phyloP scores from a whole-genome alignment of 2,888 invertebrate species.

The Sinelater perroti region DNA sequence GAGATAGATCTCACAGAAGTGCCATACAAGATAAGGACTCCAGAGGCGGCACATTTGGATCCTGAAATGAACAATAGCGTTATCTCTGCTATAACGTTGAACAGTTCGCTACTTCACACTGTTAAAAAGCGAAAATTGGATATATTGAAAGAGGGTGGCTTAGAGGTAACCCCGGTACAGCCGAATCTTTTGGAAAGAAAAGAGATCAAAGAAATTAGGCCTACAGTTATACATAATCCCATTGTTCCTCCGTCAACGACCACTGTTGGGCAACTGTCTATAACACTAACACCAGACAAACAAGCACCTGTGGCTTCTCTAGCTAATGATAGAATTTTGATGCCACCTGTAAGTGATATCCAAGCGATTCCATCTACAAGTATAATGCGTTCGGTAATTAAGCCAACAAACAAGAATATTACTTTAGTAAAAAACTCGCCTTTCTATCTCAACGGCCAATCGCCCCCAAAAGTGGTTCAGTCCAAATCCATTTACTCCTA shows the following conservation, averaged over 20 bases:
- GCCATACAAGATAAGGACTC: slow-evolving; percentile 67
- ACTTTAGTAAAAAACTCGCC: slow-evolving; percentile 32
- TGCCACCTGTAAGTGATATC: slow-evolving; percentile 9
- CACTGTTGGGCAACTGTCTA: slow-evolving; percentile 40
- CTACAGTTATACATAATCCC: slow-evolving; percentile 55
- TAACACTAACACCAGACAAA: slow-evolving; percentile 38
- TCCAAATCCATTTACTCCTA: slow-evolving; percentile 72
- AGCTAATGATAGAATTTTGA: slow-evolving; percentile 8
- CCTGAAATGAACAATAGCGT: slow-evolving; percentile 45
- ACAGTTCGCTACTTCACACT: slow-evolving; percentile 56
- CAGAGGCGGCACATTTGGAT: slow-evolving; percentile 72
- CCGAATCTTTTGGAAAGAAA: slow-evolving; percentile 14
- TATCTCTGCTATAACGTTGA: slow-evolving; percentile 43
- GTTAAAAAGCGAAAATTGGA: slow-evolving; percentile 77
- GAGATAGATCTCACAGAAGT: slow-evolving; percentile 59
- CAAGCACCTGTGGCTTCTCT: slow-evolving; percentile 17
- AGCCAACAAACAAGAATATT: slow-evolving; percentile 4
- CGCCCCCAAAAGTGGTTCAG: slow-evolving; percentile 69
- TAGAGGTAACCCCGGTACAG: slow-evolving; percentile 71
- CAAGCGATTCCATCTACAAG: slow-evolving; percentile 14
- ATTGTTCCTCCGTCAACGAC: slow-evolving; percentile 20
- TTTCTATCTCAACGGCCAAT: slow-evolving; percentile 46
- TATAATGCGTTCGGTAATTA: slow-evolving; percentile 17
- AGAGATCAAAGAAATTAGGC: slow-evolving; percentile 49
- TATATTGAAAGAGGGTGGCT: slow-evolving; percentile 76